These are phyloP conservation scores for Antechinus flavipes DNA, from an alignment of 2,113 vertebrate genomes.

Conservation along the genomic window DNA sequence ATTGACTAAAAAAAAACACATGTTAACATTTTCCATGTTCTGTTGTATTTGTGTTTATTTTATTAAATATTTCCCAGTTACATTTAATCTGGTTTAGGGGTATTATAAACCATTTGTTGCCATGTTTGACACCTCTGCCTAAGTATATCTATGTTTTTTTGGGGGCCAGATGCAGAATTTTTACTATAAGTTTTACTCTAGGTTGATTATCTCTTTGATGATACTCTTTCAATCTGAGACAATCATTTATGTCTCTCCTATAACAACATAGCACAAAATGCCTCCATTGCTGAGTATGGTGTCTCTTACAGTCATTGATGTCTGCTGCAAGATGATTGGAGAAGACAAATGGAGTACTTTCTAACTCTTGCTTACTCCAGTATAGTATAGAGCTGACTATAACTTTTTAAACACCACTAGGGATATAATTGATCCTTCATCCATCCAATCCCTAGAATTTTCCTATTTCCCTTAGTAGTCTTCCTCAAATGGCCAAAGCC, in stretches of 20 bases:
- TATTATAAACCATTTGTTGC: not conserved
- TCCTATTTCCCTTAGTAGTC: not conserved
- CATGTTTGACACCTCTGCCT: not conserved
- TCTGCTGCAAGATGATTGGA: not conserved
- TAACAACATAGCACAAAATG: not conserved
- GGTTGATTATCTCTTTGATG: not conserved
- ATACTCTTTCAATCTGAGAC: not conserved
- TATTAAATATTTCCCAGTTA: not conserved
- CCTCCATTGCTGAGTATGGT: not conserved
- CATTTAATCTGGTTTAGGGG: not conserved
- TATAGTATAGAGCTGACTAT: not conserved
- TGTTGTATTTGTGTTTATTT: not conserved
- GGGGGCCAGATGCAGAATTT: not conserved
- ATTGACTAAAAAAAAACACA: not conserved
- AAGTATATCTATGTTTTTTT: not conserved
- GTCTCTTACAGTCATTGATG: not conserved
- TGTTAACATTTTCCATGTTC: not conserved
- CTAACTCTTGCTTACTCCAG: not conserved
- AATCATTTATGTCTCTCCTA: not conserved
- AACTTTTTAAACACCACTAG: not conserved
- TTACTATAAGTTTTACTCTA: not conserved
- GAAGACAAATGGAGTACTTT: not conserved
- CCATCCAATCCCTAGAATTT: not conserved
- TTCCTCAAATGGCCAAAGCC: not conserved
- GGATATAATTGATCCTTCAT: not conserved